Evolutionary conservation across 1,140 invertebrate species (phyloP).

Genomic region (Lepidotrigona ventralis): DNA sequence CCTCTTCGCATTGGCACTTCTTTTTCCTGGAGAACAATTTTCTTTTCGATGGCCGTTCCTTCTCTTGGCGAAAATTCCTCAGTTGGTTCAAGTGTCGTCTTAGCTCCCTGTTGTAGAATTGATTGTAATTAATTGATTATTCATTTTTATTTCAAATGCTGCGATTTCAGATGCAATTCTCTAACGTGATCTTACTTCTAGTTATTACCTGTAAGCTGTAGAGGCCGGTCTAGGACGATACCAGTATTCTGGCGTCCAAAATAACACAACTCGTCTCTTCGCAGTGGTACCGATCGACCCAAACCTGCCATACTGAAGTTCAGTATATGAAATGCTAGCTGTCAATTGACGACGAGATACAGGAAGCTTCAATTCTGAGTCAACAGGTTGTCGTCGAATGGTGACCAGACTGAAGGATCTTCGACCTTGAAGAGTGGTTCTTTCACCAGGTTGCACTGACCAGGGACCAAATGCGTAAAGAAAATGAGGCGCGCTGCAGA

Average conservation of each 20-base stretch:
- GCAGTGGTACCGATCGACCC: conserved; percentile 46
- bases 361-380: conserved; percentile 73
- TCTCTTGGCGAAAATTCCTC: conserved; percentile 56
- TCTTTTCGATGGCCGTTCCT: conserved; percentile 52
- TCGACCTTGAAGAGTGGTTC: conserved; percentile 74
- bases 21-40: conserved; percentile 59
- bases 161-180: too few species aligned
- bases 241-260: conserved; percentile 83
- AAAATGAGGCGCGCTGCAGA: conserved; percentile 77
- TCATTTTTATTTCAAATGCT: neutral
- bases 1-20: conserved; percentile 23
- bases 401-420: conserved; percentile 75
- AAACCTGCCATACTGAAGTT: conserved; percentile 60
- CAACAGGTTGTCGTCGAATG: conserved; percentile 68
- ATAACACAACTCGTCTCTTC: conserved; percentile 73
- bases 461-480: conserved; percentile 79
- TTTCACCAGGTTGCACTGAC: conserved; percentile 77
- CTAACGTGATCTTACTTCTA: neutral
- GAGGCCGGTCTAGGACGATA: conserved; percentile 78
- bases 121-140: neutral
- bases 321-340: conserved; percentile 75
- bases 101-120: conserved; percentile 65
- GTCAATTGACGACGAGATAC: conserved; percentile 77
- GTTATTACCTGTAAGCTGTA: conserved; percentile 71
- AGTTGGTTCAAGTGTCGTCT: conserved; percentile 73